Base-by-base conservation (phyloP, 1,140 invertebrate genomes). In the Eufriesea mexicana region DNA sequence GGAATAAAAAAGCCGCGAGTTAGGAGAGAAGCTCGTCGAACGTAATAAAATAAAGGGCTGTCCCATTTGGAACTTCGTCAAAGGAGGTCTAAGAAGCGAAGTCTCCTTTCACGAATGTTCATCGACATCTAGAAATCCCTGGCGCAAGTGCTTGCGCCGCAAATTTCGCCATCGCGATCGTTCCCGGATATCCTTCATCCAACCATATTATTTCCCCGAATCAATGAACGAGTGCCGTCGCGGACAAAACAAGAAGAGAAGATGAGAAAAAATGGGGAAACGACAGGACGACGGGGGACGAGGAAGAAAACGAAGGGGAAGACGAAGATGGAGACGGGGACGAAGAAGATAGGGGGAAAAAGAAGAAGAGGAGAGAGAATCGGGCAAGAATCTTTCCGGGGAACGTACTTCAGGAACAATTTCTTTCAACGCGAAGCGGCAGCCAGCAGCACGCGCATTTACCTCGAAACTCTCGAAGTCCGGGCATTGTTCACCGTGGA, bases 401-500 rank as follows among this genome's bases (percentile, higher is more conserved):
- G 16, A 72, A 79, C 25, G 57, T 82, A 59, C 73, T 75, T 47
- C 28, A 28, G 51, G 61, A 47, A 59, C 72, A 42, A 82, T 67
- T 79, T 82, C 79, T 76, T 76, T 81, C 72, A 25, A 55, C 67
- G 54, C 42, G 73, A 67, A 66, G 9, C 74, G 55, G 23, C 25
- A 51, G 54, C 61, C 42, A 61, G 23, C 70, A 18, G 10, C 42
- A 18, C 45, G 66, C 45, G 76, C 76, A 84, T 84, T 79, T 84
- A 72, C 68, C 67, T 49, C 82, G 55, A 64, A 79, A 62, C 49
- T 72, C 66, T 54, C 57, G 66, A 79, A 79, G 49, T 64, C 67
- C 66, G 8, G 49, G 20, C 79, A 82, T 82, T 82, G 79, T 82
- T 82, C 79, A 20, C n/a, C 35, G 79, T 75, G 73, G 79, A 82